phyloP scores from a whole-genome alignment of 2,797 vertebrate genomes.

The Typhlichthys subterraneus region DNA sequence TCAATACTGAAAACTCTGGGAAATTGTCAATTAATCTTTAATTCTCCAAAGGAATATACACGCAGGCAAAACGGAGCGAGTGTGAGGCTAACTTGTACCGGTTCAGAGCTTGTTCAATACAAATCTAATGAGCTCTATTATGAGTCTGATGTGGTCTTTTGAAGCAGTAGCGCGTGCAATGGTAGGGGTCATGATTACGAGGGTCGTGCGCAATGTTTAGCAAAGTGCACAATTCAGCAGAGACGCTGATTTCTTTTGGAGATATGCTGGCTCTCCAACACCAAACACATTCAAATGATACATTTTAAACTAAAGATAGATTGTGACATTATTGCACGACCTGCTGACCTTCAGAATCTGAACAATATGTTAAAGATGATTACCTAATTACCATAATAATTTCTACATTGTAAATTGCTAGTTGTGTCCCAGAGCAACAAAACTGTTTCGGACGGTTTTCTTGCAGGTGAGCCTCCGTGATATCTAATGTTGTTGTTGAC shows the following conservation, averaged over 20 bases:
- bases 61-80: slow-evolving; percentile 41
- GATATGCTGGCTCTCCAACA: slow-evolving; percentile 31
- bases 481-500: slow-evolving; percentile 59
- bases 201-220: slow-evolving; percentile 54
- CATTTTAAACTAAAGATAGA: too few relatives aligned
- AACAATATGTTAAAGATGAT: too few relatives aligned
- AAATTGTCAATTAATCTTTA: slow-evolving; percentile 79
- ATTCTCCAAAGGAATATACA: slow-evolving; percentile 69
- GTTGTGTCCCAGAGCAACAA: too few relatives aligned
- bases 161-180: slow-evolving; percentile 61
- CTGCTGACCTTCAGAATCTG: too few relatives aligned
- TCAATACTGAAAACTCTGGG: slow-evolving; percentile 74
- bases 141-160: slow-evolving; percentile 64
- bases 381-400: too few relatives aligned
- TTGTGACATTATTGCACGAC: too few relatives aligned
- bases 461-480: too few relatives aligned
- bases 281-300: slow-evolving; percentile 34
- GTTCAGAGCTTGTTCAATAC: slow-evolving; percentile 62
- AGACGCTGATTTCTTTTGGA: slow-evolving; percentile 46
- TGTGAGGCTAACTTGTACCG: slow-evolving; percentile 44
- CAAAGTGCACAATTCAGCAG: slow-evolving; percentile 47
- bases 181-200: slow-evolving; percentile 48
- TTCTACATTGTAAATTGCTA: too few relatives aligned
- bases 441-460: too few relatives aligned
- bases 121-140: slow-evolving; percentile 72